Base-by-base conservation (phyloP, 2,888 invertebrate species). In the Agrochola lota region DNA sequence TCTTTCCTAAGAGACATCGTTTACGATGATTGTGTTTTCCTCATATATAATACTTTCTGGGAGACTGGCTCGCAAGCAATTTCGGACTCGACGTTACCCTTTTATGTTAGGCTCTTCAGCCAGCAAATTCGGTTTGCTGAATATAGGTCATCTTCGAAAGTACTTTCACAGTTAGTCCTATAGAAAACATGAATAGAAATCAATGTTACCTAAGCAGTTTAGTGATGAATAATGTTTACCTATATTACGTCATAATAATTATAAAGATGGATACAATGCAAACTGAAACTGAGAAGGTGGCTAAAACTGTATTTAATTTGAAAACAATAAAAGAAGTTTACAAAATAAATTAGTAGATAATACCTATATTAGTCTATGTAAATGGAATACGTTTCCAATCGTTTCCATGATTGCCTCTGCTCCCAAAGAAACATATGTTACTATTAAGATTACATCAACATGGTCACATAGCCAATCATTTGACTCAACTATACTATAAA, bases 21-120 rank as follows among this genome's bases (percentile, higher is more conserved):
- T 81, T 81, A 73, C 62, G 66, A 55, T 81, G 60, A 81, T 79
- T 81, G 81, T 11, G 55, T 64, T 80, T 71, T 64, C 2, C 49
- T 49, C 30, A 26, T 43, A 43, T 66, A 67, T 52, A 30, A 63
- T 70, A 80, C 30, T 64, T 70, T 80, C 20, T 59, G 63, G 71
- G 40, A 70, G 30, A 46, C 43, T 76, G 20, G 30, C 6, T 59
- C 30, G n/a, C n/a, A 26, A 40, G 35, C 23, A 80, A 80, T 80
- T 71, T 80, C 6, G 46, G 26, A 71, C 17, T 49, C 62, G 9
- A 46, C 7, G 17, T 30, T 35, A 35, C 23, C 23, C 17, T 43
- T 69, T 62, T 78, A 74, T 30, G 49, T 40, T 30, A 15, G 23
- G 23, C n/a, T 26, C 26, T 23, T 66, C 49, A 52, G 26, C 4